phyloP scores from a whole-genome alignment of 92 coral and sea anemone species.

The Porites divaricata region DNA sequence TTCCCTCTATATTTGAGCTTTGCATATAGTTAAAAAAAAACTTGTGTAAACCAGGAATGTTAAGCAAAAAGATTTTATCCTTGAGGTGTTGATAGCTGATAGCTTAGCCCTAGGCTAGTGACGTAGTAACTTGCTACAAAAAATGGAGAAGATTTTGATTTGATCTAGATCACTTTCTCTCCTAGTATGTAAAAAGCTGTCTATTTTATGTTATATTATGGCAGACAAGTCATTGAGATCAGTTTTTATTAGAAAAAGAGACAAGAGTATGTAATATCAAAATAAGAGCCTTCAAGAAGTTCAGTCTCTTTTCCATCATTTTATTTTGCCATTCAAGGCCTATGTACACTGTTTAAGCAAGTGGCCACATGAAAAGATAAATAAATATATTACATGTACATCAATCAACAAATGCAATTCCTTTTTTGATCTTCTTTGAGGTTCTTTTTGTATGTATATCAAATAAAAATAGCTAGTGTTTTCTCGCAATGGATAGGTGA shows the following conservation, averaged over 20 bases:
- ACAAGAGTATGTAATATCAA: neutral
- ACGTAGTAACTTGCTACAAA: neutral
- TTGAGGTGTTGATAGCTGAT: neutral
- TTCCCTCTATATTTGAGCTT: neutral
- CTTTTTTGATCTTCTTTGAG: too few relatives aligned
- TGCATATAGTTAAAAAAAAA: neutral
- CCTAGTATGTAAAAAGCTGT: neutral
- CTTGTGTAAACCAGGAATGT: neutral
- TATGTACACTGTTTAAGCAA: too few relatives aligned
- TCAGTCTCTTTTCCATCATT: too few relatives aligned
- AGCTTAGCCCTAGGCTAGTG: neutral
- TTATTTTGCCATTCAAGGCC: too few relatives aligned
- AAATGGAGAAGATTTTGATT: neutral
- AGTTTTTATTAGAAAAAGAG: conserved; percentile 19
- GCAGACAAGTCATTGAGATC: neutral
- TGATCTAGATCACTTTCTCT: neutral
- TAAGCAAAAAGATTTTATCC: neutral
- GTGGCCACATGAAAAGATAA: too few relatives aligned
- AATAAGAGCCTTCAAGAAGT: too few relatives aligned
- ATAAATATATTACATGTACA: too few relatives aligned
- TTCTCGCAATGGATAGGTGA: too few relatives aligned
- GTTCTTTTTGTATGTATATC: too few relatives aligned
- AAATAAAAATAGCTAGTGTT: too few relatives aligned
- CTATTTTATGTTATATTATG: neutral
- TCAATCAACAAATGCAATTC: too few relatives aligned